Percentiles rank a stretch among this genome's conserved stretches.
These are phyloP conservation scores for Asbolus verrucosus DNA, from an alignment of 1,140 invertebrate genomes.

Conservation along the genomic window DNA sequence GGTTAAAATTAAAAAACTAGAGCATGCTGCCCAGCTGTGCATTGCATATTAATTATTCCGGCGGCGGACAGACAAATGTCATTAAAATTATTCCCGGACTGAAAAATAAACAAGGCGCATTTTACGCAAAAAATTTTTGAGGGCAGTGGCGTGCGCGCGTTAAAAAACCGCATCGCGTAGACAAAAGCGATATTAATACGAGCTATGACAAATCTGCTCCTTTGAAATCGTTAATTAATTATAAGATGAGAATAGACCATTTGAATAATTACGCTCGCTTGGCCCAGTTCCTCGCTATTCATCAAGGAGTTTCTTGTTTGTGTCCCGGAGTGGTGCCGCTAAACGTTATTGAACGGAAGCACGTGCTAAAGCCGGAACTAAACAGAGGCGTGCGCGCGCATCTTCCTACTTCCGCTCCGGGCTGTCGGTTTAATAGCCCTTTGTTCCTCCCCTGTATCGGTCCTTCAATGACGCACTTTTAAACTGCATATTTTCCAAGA, in stretches of 20 bases:
- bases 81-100: conserved; percentile 33
- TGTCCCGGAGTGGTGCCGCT: conserved; percentile 42
- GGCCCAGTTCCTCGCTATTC: conserved; percentile 43
- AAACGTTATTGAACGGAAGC: conserved; percentile 52
- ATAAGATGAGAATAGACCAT: conserved; percentile 42
- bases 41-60: conserved; percentile 35
- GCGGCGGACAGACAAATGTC: conserved; percentile 30
- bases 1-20: conserved; percentile 12
- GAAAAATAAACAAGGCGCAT: conserved; percentile 30
- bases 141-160: no score
- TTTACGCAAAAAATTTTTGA: no score
- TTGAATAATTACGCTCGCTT: conserved; percentile 43
- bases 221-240: conserved; percentile 46
- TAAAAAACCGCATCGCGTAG: conserved; percentile 2
- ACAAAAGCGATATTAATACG: conserved; percentile 31
- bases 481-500: conserved; percentile 50
- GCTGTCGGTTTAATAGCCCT: conserved; percentile 44
- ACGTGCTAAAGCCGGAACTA: conserved; percentile 50
- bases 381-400: conserved; percentile 47
- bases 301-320: conserved; percentile 47
- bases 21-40: conserved; percentile 26
- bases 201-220: conserved; percentile 33
- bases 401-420: conserved; percentile 42
- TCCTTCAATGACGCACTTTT: conserved; percentile 48
- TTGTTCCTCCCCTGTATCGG: conserved; percentile 38